A percentile compares a stretch with the other conserved stretches of the same genome.
Conservation (phyloP, 2,888 invertebrate genomes). For the Vannuccia rotundouncinata region DNA sequence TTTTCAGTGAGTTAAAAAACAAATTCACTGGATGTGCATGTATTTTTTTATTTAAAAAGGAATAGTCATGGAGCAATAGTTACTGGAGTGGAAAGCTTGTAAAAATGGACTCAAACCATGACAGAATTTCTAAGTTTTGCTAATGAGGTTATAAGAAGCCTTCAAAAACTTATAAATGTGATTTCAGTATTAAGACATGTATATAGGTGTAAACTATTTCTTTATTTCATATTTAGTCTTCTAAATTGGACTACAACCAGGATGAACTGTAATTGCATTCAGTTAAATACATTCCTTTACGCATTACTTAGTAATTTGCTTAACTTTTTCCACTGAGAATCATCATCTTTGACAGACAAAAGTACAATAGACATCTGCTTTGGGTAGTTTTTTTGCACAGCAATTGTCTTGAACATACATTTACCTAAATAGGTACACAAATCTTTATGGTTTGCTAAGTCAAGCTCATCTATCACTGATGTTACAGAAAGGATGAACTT, state of each 20-base stretch:
- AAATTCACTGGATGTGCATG: too few species aligned
- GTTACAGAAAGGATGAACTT: background rate
- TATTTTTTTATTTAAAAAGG: too few species aligned
- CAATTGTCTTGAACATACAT: too few species aligned
- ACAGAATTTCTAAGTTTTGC: background rate
- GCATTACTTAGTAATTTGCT: background rate
- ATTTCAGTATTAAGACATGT: background rate
- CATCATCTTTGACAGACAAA: too few species aligned
- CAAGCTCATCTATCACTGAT: too few species aligned
- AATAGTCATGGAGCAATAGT: background rate
- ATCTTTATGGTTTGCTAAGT: too few species aligned
- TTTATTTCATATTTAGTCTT: background rate
- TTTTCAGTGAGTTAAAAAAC: too few species aligned
- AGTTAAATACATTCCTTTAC: background rate
- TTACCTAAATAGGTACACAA: too few species aligned
- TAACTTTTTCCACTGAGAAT: background rate
- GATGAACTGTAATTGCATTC: background rate
- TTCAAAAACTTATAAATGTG: background rate
- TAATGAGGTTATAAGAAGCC: background rate
- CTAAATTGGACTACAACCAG: background rate
- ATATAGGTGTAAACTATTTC: background rate
- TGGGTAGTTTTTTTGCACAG: too few species aligned
- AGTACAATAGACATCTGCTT: too few species aligned
- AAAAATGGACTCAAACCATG: background rate
- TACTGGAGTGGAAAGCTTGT: background rate